A percentile compares a stretch with the other conserved stretches of the same genome.
Conservation (phyloP, 2,888 invertebrate species). For the Drosophila subquinaria region DNA sequence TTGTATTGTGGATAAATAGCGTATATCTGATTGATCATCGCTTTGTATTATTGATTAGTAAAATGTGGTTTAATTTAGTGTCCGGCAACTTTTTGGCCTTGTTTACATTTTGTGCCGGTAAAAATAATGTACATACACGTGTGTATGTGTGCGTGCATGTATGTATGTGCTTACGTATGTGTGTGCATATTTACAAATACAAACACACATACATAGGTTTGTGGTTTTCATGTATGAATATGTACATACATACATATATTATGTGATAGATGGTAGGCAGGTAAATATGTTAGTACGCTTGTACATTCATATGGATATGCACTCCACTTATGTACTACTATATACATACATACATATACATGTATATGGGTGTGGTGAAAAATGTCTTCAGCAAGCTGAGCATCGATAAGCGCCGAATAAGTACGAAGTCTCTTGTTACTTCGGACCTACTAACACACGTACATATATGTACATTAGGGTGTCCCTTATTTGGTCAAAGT, state of each 20-base stretch:
- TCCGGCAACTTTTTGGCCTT: constrained; percentile 19
- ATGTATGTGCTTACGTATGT: not conserved
- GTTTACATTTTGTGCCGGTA: constrained; percentile 54
- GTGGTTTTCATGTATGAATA: not conserved
- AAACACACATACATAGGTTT: not conserved
- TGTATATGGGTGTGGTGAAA: constrained; percentile 51
- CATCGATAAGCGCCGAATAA: constrained; percentile 40
- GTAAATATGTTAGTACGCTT: not conserved
- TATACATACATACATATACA: not conserved
- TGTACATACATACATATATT: not conserved
- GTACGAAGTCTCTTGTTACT: constrained; percentile 43
- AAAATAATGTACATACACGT: not conserved
- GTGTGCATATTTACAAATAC: constrained; percentile 3
- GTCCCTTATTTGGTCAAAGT: too few relatives aligned
- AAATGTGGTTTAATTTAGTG: not conserved
- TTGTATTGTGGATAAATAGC: too few relatives aligned
- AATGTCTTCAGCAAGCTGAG: constrained; percentile 24
- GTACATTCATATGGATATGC: not conserved
- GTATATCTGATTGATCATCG: too few relatives aligned
- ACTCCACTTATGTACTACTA: constrained; percentile 3
- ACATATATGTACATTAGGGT: constrained; percentile 3
- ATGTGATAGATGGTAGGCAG: not conserved
- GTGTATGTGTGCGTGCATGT: not conserved
- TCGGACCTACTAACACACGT: constrained; percentile 20
- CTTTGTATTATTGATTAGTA: too few relatives aligned